Evolutionary conservation across 2,113 vertebrate genomes (phyloP).

Genomic region (Cryptotis parvus): DNA sequence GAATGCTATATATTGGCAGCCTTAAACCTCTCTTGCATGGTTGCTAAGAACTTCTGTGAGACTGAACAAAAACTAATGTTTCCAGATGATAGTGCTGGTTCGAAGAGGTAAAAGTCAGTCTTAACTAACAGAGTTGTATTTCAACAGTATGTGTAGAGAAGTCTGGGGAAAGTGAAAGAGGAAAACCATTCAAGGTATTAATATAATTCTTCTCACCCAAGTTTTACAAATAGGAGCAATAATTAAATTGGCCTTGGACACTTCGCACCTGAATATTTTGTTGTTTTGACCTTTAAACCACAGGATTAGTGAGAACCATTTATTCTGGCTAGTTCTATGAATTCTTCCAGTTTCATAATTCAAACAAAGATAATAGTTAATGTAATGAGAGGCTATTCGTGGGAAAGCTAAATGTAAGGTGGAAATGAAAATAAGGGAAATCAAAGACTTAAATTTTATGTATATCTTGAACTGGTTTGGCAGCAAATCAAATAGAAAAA

Average conservation of each 20-base stretch:
- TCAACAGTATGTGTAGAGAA: not conserved
- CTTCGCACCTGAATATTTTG: conserved; percentile 66
- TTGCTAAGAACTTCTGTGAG: not conserved
- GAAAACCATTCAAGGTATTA: conserved; percentile 41
- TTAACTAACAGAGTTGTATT: not conserved
- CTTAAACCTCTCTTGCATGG: too few relatives aligned
- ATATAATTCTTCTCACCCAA: conserved; percentile 66
- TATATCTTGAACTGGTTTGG: conserved; percentile 65
- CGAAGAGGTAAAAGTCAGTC: not conserved
- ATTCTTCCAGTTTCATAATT: conserved; percentile 74
- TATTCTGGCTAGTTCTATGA: conserved; percentile 65
- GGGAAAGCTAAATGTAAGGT: conserved; percentile 54
- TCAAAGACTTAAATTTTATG: conserved; percentile 67
- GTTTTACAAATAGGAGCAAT: conserved; percentile 68
- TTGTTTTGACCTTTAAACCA: conserved; percentile 68
- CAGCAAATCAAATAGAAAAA: conserved; percentile 67
- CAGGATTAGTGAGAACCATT: conserved; percentile 62
- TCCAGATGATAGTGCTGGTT: conserved; percentile 11
- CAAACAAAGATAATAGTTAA: conserved; percentile 76
- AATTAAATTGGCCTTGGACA: conserved; percentile 54
- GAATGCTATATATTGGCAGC: not conserved
- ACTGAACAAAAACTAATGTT: not conserved
- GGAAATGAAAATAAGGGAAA: conserved; percentile 73
- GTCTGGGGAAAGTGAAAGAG: not conserved
- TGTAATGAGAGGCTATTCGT: conserved; percentile 20